Base-by-base conservation (phyloP, 2,113 vertebrate genomes). In the Prietella phreatophila region DNA sequence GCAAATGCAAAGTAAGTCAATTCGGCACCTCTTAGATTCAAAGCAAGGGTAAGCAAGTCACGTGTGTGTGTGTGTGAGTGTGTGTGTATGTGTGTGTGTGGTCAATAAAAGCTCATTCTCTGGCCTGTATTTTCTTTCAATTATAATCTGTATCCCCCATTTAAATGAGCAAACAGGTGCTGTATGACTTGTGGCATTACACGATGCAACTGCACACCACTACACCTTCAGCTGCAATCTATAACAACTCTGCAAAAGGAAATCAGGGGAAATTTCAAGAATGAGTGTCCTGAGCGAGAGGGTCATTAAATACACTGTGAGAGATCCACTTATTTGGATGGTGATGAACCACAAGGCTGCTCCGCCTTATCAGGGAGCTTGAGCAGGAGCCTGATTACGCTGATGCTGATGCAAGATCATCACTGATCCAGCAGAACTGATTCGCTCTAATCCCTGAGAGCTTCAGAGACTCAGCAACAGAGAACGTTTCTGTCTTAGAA, bases 381-480 rank as follows among this genome's bases (percentile, higher is more conserved):
- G 63, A 84, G 81, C 86, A 58, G 22, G 69, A 78, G 85, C 60
- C 61, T 79, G 86, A 88, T 86, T 79, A 63, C 83, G 56, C 85
- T 87, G 63, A 82, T 84, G 87, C 42, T 47, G 42, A 47, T 47
- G 42, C 79, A 81, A 50, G 82, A 80, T 87, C 69, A 87, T 90
- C 61, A 79, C 84, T 63, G 73, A 88, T 87, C 87, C 58, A 20
- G 69, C 69, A 76, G 83, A 88, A 90, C 89, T 27, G 89, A 88
- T 90, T 88, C 30, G 33, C 78, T 85, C 83, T 88, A 87, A 90
- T 83, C 87, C 87, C 82, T 87, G 30, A 75, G 75, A 85, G 58
- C 80, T 50, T 25, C 55, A 25, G 56, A 79, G 69, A 86, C 56
- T 75, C 60, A 19, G 85, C 81, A 84, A 82, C 71, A 65, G 81